Evolutionary conservation across 2,797 vertebrate species (phyloP), one percentile per base, ranked within the genome.

Genomic region (Antrozous pallidus): DNA sequence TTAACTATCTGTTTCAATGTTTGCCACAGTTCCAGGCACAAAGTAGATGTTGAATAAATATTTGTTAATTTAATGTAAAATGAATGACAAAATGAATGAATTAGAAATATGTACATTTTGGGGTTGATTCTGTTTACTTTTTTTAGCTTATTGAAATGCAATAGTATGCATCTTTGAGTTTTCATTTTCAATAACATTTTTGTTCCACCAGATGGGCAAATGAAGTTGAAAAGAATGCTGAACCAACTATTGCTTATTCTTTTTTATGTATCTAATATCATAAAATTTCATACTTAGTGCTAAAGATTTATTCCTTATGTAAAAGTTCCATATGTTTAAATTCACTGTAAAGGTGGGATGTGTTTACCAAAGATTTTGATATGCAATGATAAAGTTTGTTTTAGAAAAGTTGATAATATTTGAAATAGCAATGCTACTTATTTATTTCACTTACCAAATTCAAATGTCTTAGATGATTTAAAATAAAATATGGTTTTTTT

Each of bases 171-270:
- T 1, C 18, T 85, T 90, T 80, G 40, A 73, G 75, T 95, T 86
- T 61, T 92, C 16, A 81, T 81, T 86, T 93, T 80, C 73, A 82
- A 56, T 91, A 77, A 91, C 65, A 84, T 91, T 96, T 96, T 95
- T 81, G 8, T 91, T 84, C 42, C 33, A 96, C 77, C 89, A 94
- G 80, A 91, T 96, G 77, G 79, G 80, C 86, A 51, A 94, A 96
- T 84, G 83, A 96, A 92, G 18, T 89, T 94, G 31, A 91, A 89
- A 93, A 93, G 36, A 94, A 75, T 36, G 22, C 42, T 58, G 17
- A 82, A 71, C 4, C 3, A 40, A 54, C 82, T 88, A 80, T 82
- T 82, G 24, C 75, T 86, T 92, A 69, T 88, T 85, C 26, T 96
- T 82, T 89, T 93, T 95, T 93, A 88, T 87, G 5, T 71, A 89